These are phyloP conservation scores for Phoxinus dragarum DNA, from an alignment of 2,797 vertebrate genomes.

Conservation along the genomic window DNA sequence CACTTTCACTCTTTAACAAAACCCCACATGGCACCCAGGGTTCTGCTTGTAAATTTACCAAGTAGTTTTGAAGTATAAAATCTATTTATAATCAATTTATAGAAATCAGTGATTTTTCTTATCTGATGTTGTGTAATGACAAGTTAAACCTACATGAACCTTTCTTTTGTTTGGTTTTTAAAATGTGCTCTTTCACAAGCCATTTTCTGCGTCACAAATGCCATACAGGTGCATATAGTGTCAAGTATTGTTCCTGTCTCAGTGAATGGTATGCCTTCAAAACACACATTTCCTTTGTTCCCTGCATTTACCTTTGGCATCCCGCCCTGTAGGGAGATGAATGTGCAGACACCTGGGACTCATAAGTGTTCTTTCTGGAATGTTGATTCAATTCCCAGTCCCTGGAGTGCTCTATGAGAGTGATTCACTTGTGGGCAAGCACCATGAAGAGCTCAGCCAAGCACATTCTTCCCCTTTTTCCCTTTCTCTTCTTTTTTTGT, in stretches of 20 bases:
- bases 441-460: slow-evolving; percentile 35
- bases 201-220: slow-evolving; percentile 16
- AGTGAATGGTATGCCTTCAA: slow-evolving; percentile 51
- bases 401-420: slow-evolving; percentile 58
- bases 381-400: slow-evolving; percentile 71
- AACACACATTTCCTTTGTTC: slow-evolving; percentile 63
- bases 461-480: slow-evolving; percentile 42
- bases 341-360: slow-evolving; percentile 72
- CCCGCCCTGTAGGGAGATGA: slow-evolving; percentile 62
- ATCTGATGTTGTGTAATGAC: background rate
- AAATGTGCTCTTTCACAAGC: background rate
- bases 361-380: slow-evolving; percentile 69
- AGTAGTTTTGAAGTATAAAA: background rate
- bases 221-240: slow-evolving; percentile 43
- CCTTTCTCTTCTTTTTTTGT: slow-evolving; percentile 38
- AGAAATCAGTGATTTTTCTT: background rate
- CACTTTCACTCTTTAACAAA: slow-evolving; percentile 57
- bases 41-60: slow-evolving; percentile 31
- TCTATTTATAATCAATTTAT: background rate
- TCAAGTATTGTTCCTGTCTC: slow-evolving; percentile 36
- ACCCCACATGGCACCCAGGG: slow-evolving; percentile 20
- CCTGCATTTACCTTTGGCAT: slow-evolving; percentile 58
- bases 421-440: slow-evolving; percentile 61
- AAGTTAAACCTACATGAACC: background rate
- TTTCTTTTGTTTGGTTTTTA: background rate